Conservation (phyloP, 2,797 vertebrate genomes). For the Nyctibius grandis region DNA sequence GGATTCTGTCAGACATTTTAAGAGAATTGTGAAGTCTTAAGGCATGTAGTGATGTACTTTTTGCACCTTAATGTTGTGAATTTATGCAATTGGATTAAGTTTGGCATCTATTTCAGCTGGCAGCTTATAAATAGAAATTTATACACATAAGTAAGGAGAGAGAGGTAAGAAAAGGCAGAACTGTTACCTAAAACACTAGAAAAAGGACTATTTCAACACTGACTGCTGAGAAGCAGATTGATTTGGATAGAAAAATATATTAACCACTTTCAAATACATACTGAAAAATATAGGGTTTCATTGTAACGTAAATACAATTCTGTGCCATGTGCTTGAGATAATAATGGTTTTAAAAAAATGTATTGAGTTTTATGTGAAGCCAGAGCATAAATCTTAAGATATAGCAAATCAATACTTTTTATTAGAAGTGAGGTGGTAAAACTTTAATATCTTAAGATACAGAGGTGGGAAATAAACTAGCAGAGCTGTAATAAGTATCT, state of each 20-base stretch:
- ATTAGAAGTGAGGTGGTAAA: not conserved
- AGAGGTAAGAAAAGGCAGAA: not conserved
- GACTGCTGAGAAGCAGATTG: not conserved
- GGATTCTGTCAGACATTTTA: not conserved
- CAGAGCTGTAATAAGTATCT: not conserved
- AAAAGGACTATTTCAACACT: not conserved
- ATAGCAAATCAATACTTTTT: not conserved
- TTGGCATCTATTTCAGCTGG: conserved; percentile 60
- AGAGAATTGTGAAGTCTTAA: conserved; percentile 21
- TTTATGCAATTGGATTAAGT: conserved; percentile 53
- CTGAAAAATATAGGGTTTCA: not conserved
- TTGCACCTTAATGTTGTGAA: conserved; percentile 38
- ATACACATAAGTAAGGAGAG: not conserved
- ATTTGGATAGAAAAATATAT: not conserved
- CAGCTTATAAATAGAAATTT: conserved; percentile 4
- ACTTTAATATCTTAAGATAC: not conserved
- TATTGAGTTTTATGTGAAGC: not conserved
- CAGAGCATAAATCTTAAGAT: not conserved
- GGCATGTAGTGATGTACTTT: conserved; percentile 31
- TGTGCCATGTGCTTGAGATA: not conserved
- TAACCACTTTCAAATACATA: not conserved
- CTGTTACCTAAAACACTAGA: conserved; percentile 21
- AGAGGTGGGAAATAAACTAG: not conserved
- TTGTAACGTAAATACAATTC: not conserved
- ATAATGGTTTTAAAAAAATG: conserved; percentile 1